Evolutionary conservation across 2,888 invertebrate genomes (phyloP).

Genomic region (Cephus rjabovi): DNA sequence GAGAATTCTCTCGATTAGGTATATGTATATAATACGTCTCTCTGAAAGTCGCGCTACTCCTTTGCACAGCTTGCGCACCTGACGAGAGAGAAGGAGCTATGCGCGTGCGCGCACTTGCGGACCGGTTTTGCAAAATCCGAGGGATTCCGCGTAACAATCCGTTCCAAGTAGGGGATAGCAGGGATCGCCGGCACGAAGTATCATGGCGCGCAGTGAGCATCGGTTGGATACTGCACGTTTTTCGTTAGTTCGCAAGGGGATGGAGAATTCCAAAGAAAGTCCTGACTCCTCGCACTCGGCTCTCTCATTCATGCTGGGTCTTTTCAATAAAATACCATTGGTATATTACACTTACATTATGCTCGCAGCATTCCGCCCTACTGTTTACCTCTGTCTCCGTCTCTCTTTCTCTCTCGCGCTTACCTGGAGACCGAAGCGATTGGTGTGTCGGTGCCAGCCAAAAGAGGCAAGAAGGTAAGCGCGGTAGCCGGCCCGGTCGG

Average conservation of each 20-base stretch:
- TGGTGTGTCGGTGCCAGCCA: neutral
- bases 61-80: neutral
- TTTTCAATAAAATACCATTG: neutral
- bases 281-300: neutral
- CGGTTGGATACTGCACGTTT: neutral
- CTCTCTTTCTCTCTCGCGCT: neutral
- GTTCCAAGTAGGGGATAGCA: neutral
- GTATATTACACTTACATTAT: neutral
- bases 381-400: neutral
- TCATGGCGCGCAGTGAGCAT: neutral
- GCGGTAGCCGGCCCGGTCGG: constrained; percentile 3
- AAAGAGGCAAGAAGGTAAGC: constrained; percentile 4
- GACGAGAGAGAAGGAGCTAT: neutral
- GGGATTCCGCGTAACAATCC: neutral
- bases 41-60: neutral
- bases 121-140: neutral
- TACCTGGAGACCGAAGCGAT: neutral
- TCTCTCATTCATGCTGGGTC: neutral
- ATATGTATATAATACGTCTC: neutral
- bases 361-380: neutral
- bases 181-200: neutral
- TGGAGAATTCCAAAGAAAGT: neutral
- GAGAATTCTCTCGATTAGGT: neutral
- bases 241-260: neutral
- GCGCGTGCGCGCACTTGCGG: neutral